A percentile compares a stretch with the other conserved stretches of the same genome.
Conservation (phyloP, 2,888 invertebrate genomes). For the Philopedon plagiatum region DNA sequence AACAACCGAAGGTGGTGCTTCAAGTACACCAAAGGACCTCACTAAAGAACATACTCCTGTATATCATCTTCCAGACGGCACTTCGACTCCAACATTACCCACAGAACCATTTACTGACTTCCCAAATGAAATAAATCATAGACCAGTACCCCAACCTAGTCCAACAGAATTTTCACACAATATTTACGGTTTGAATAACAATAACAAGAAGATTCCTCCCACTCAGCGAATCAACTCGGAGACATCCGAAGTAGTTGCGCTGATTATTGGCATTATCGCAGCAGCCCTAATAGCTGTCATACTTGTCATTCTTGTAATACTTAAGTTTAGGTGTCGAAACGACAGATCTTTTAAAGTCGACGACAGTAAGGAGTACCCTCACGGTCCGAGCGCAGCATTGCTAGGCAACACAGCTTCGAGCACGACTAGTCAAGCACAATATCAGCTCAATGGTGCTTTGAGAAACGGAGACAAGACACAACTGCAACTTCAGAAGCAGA, state of each 20-base stretch:
- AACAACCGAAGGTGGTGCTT: slow-evolving; percentile 26
- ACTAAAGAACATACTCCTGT: slow-evolving; percentile 28
- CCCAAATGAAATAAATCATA: slow-evolving; percentile 39
- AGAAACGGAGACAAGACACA: slow-evolving; percentile 69
- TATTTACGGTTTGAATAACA: slow-evolving; percentile 12
- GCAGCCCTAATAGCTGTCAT: slow-evolving; percentile 93
- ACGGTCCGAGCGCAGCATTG: slow-evolving; percentile 85
- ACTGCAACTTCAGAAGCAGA: slow-evolving; percentile 63
- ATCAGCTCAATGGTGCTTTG: slow-evolving; percentile 70
- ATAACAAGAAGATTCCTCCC: slow-evolving; percentile 32
- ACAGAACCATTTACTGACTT: slow-evolving; percentile 46
- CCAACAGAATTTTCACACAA: slow-evolving; percentile 24
- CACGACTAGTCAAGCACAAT: slow-evolving; percentile 70
- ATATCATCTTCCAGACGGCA: slow-evolving; percentile 23
- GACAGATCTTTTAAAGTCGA: slow-evolving; percentile 96
- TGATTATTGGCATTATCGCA: slow-evolving; percentile 91
- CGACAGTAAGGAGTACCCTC: slow-evolving; percentile 81
- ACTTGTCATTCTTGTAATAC: slow-evolving; percentile 89
- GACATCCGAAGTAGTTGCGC: slow-evolving; percentile 80
- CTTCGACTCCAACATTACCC: slow-evolving; percentile 38
- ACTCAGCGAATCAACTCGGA: slow-evolving; percentile 73
- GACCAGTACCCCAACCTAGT: not conserved
- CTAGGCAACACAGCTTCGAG: slow-evolving; percentile 73
- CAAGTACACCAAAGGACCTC: slow-evolving; percentile 36
- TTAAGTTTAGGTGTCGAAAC: slow-evolving; percentile 88